Evolutionary conservation across 2,113 vertebrate species (phyloP), one percentile per base, ranked within the genome.

Genomic region (Gorsachius goisagi): DNA sequence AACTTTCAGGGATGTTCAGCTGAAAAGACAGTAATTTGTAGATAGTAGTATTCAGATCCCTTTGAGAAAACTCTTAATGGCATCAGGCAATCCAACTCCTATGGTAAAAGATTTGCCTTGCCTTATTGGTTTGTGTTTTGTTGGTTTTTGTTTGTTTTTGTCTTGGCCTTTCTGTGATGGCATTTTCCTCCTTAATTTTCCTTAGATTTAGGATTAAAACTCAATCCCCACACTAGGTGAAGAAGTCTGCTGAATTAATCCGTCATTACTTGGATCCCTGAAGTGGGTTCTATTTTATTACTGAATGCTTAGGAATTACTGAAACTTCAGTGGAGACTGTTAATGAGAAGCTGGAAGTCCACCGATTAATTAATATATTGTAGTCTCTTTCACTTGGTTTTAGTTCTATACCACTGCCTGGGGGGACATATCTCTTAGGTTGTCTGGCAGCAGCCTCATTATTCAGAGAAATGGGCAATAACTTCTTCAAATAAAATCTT

Each of bases 371-470:
- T 91, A 90, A 89, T 82, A 33, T 76, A 58, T 60, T 83, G 50
- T 55, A 69, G 27, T 80, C 17, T 86, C 59, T 73, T 90, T 92
- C 68, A 58, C 79, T 93, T 58, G 16, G 21, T 88, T 96, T 90
- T 73, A 62, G 33, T 90, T 93, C 67, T 91, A 13, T 95, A 80
- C 53, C 35, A 26, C 85, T 72, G 88, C 94, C 95, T 80, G 45
- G 23, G 33, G 95, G 71, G 33, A 92, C n/a, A 23, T 52, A 88
- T 69, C 83, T 93, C 85, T 83, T 76, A 76, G 63, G 56, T 24
- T 94, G 53, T 94, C 82, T 90, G 67, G 41, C 50, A 94, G 82
- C 27, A 90, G 88, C 55, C 83, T 95, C 79, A 66, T 94, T 96
- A 95, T 90, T 94, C 91, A 86, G 20, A 88, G 79, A 92, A 96